phyloP scores from a whole-genome alignment of 2,113 vertebrate species.

The Stigmatopora argus region DNA sequence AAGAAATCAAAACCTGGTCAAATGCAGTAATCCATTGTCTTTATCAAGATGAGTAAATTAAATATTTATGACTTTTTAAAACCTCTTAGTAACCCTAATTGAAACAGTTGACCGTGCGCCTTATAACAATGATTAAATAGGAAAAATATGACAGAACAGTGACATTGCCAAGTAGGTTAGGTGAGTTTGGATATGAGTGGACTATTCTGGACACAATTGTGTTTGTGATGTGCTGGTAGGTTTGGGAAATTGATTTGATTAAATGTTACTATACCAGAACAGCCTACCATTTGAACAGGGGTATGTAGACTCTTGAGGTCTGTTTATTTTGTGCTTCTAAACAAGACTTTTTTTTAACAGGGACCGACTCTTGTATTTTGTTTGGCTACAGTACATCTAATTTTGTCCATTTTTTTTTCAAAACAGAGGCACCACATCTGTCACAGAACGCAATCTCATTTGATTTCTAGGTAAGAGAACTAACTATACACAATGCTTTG shows the following conservation, averaged over 20 bases:
- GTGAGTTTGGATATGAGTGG: background rate
- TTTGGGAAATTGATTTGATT: too few species aligned
- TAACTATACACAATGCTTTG: background rate
- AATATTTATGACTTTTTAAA: too few species aligned
- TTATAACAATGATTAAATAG: background rate
- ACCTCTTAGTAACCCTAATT: too few species aligned
- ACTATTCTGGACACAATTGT: background rate
- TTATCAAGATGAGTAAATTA: too few species aligned
- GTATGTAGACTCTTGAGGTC: background rate
- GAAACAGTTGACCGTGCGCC: too few species aligned
- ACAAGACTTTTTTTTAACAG: background rate
- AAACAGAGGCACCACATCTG: conserved; percentile 44
- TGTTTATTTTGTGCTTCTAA: background rate
- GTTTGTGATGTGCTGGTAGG: too few species aligned
- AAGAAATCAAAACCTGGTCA: too few species aligned
- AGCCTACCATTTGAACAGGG: background rate
- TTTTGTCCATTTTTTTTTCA: conserved; percentile 5
- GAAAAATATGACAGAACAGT: background rate
- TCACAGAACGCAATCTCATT: conserved; percentile 43
- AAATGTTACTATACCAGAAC: background rate
- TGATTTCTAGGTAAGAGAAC: conserved; percentile 42
- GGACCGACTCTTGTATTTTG: background rate
- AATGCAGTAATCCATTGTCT: too few species aligned
- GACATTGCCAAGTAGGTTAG: background rate
- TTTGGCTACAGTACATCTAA: too few species aligned